phyloP scores from a whole-genome alignment of 2,113 vertebrate species.

The Dipodomys ordii region DNA sequence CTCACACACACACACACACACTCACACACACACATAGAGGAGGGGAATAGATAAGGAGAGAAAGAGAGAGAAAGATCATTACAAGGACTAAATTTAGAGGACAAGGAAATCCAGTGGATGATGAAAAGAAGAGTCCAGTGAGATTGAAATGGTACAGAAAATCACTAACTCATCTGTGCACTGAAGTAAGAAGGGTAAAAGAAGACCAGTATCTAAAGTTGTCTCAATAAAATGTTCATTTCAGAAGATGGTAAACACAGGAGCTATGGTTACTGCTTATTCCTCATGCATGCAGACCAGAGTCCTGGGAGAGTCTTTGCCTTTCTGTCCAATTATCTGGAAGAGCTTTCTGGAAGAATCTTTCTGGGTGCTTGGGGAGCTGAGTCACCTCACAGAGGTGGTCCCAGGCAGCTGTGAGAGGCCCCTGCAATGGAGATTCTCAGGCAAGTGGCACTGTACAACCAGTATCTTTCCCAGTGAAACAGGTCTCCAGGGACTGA shows the following conservation, averaged over 20 bases:
- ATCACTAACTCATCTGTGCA: background rate
- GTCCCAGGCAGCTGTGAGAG: conserved; percentile 25
- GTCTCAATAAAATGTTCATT: background rate
- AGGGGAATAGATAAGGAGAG: too few relatives aligned
- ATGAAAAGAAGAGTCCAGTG: background rate
- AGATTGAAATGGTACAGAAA: background rate
- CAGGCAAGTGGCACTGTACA: conserved; percentile 10
- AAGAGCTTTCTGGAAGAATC: conserved; percentile 24
- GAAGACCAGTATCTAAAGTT: background rate
- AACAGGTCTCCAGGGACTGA: conserved; percentile 73
- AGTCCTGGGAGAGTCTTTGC: conserved; percentile 33
- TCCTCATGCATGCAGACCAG: background rate
- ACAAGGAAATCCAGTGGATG: background rate
- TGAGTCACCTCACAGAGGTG: conserved; percentile 31
- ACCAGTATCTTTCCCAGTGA: conserved; percentile 70
- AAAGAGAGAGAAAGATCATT: too few relatives aligned
- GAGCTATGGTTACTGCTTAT: background rate
- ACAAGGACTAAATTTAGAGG: background rate
- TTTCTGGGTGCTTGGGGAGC: background rate
- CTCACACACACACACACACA: too few relatives aligned
- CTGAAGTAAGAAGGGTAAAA: background rate
- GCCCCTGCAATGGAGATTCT: background rate
- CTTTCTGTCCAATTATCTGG: conserved; percentile 24
- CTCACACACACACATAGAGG: too few relatives aligned
- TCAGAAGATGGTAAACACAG: background rate